Base-by-base conservation (phyloP, 2,113 vertebrate genomes). In the Aspidoscelis tigris region DNA sequence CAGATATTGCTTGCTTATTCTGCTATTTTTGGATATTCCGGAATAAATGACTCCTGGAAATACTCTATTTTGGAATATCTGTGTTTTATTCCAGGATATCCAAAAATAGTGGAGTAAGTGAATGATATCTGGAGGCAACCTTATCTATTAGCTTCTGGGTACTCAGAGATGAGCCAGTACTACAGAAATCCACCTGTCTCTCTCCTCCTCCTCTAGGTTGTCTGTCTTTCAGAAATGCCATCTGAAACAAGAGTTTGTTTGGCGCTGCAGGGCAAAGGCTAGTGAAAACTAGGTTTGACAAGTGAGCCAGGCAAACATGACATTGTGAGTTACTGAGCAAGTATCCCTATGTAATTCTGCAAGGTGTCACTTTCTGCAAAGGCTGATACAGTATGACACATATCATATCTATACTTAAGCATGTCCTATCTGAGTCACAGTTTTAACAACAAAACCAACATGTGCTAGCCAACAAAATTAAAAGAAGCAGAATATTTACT, bases 241-340 rank as follows among this genome's bases (percentile, higher is more conserved):
- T 82, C 82, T 0, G 0, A 93, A 70, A 75, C 86, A 87, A 6
- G 80, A 90, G 86, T 85, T 88, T 81, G 85, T 88, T 41, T 89
- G 81, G 53, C 76, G 93, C 92, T 93, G 79, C 80, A 68, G 90
- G 90, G 92, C 81, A 88, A 70, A 91, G 81, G 76, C 74, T 44
- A 89, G 84, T 79, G 84, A 87, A 89, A 91, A 92, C 41, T 21
- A 55, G 76, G 83, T 92, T 76, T 93, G 94, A 93, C 91, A 89
- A 88, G 91, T 90, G 90, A 92, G 78, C 85, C 93, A 92, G 86
- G 91, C 91, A 94, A 92, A 81, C 86, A 90, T 80, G 88, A 90
- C 5, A 33, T 61, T 0, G 1, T 84, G 76, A 89, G 88, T 89
- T 83, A 0, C 72, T 73, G 88, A 91, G 84, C 84, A 87, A 92